Conservation (phyloP, 2,113 vertebrate genomes). For the Megaceryle maxima region DNA sequence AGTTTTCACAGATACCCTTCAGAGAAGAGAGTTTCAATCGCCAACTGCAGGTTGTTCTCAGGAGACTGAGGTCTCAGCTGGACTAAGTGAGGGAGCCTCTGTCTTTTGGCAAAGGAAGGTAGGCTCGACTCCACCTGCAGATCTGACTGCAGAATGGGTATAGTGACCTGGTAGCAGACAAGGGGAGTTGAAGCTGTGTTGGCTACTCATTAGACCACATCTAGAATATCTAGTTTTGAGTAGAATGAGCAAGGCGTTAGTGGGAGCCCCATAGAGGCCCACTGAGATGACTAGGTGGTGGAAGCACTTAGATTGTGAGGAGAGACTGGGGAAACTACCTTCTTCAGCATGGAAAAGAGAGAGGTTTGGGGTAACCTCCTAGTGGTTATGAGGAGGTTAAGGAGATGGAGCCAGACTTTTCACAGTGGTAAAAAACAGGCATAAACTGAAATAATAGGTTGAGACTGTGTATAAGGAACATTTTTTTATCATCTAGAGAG, state of each 20-base stretch:
- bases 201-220: not conserved
- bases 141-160: not conserved
- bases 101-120: not conserved
- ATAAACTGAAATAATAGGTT: not conserved
- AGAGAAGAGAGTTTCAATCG: not conserved
- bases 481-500: too few species aligned
- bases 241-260: not conserved
- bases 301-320: not conserved
- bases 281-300: not conserved
- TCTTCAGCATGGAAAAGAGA: not conserved
- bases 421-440: not conserved
- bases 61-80: not conserved
- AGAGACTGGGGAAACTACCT: not conserved
- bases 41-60: not conserved
- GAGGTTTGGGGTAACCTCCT: not conserved
- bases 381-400: rapidly evolving
- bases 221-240: too few species aligned
- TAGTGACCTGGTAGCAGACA: not conserved
- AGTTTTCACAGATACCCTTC: not conserved
- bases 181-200: too few species aligned
- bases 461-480: not conserved
- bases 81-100: too few species aligned
- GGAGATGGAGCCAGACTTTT: not conserved
- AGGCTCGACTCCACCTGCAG: not conserved
- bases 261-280: not conserved